Conservation (phyloP, 1,140 invertebrate species). For the Papilio machaon region DNA sequence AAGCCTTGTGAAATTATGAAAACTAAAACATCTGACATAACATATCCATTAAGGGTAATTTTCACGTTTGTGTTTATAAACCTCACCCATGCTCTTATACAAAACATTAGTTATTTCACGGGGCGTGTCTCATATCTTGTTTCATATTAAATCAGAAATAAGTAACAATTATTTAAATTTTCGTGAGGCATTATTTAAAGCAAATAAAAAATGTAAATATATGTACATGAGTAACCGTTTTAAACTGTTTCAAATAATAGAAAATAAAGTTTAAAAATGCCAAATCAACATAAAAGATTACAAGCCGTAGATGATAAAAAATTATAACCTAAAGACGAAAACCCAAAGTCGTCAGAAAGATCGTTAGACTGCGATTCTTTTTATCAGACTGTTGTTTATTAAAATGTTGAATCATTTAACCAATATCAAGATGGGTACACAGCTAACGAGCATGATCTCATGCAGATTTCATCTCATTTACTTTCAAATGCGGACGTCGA, state of each 20-base stretch:
- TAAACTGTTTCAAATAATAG: too few species aligned
- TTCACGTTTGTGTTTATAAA: not conserved
- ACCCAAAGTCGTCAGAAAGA: too few species aligned
- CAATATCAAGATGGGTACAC: not conserved
- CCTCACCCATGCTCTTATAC: not conserved
- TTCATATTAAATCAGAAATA: not conserved
- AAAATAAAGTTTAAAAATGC: too few species aligned
- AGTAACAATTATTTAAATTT: too few species aligned
- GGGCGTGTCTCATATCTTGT: not conserved
- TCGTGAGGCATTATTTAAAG: too few species aligned
- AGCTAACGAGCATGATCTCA: constrained; percentile 5
- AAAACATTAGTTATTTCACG: too few species aligned
- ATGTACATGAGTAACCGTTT: too few species aligned
- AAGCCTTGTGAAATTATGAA: not conserved
- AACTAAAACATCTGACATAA: not conserved
- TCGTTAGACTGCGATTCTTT: too few species aligned
- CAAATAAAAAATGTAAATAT: too few species aligned
- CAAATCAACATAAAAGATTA: too few species aligned
- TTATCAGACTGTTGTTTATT: not conserved
- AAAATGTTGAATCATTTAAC: not conserved
- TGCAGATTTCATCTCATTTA: constrained; percentile 15
- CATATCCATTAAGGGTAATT: not conserved
- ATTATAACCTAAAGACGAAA: too few species aligned
- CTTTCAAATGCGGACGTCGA: not conserved
- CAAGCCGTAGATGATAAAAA: too few species aligned